Percentiles rank a stretch among this genome's conserved stretches.
Evolutionary conservation across 2,797 vertebrate species (phyloP).

Genomic region (Crax fasciolata): DNA sequence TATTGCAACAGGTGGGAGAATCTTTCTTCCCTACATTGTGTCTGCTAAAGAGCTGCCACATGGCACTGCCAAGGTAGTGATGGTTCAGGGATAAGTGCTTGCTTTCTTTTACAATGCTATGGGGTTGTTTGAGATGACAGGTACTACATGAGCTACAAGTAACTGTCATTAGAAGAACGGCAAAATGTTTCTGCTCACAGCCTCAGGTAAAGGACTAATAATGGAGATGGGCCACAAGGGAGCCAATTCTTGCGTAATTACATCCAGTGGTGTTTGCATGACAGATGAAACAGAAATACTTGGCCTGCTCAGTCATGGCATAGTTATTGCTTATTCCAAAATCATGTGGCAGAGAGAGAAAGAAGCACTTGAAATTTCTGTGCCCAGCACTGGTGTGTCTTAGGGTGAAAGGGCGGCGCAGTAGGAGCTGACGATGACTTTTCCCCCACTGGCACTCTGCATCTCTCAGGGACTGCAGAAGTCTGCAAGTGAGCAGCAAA

Average conservation of each 20-base stretch:
- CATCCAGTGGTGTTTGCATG: background rate
- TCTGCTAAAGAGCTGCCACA: background rate
- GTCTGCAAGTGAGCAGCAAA: background rate
- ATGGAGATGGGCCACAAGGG: background rate
- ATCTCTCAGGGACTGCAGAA: background rate
- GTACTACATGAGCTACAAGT: background rate
- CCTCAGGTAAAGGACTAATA: background rate
- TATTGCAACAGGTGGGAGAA: background rate
- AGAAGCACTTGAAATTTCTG: background rate
- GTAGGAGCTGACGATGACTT: background rate
- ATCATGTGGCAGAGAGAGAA: background rate
- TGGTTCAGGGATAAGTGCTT: background rate
- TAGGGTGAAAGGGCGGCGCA: accelerated
- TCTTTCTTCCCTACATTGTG: background rate
- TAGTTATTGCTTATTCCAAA: background rate
- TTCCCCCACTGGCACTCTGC: background rate
- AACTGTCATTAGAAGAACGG: background rate
- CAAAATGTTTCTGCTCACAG: background rate
- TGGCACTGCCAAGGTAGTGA: background rate
- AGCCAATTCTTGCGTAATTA: background rate
- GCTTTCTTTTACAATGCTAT: background rate
- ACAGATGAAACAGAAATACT: background rate
- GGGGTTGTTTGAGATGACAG: background rate
- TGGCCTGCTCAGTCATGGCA: background rate
- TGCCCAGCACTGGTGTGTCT: accelerated